Conservation (phyloP, 2,888 invertebrate genomes). For the Pseudanteris insignis region DNA sequence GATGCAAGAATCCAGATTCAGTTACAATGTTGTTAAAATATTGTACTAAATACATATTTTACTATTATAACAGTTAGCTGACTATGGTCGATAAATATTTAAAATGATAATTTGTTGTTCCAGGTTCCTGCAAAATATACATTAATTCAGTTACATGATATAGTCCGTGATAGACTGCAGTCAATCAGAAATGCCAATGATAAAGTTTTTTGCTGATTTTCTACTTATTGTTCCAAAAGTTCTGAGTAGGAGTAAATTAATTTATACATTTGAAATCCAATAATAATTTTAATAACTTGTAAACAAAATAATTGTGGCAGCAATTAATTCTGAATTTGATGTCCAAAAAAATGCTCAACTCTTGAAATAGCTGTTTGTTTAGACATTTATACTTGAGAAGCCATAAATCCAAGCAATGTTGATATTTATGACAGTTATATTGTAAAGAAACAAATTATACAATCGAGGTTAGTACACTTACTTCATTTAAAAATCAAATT, state of each 20-base stretch:
- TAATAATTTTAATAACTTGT: too few relatives aligned
- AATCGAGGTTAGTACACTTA: slow-evolving; percentile 86
- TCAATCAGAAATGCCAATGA: slow-evolving; percentile 99
- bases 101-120: not conserved
- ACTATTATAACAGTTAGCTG: too few relatives aligned
- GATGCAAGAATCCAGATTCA: slow-evolving; percentile 93
- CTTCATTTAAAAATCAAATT: too few relatives aligned
- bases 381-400: slow-evolving; percentile 90
- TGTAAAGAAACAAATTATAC: slow-evolving; percentile 96
- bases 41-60: too few relatives aligned
- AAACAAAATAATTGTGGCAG: slow-evolving; percentile 63
- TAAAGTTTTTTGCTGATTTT: slow-evolving; percentile 91
- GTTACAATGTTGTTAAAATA: slow-evolving; percentile 97
- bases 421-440: slow-evolving; percentile 96
- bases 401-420: slow-evolving; percentile 82
- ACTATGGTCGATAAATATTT: too few relatives aligned
- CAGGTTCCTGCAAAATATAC: slow-evolving; percentile 95
- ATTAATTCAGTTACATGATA: slow-evolving; percentile 94
- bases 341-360: slow-evolving; percentile 88
- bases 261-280: too few relatives aligned
- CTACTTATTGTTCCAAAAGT: slow-evolving; percentile 93
- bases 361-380: slow-evolving; percentile 85
- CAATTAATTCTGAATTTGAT: slow-evolving; percentile 95
- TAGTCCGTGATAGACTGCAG: slow-evolving; percentile 93
- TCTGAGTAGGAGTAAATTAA: slow-evolving; percentile 67